Conservation (phyloP, 2,888 invertebrate genomes). For the Gnatocerus cornutus region DNA sequence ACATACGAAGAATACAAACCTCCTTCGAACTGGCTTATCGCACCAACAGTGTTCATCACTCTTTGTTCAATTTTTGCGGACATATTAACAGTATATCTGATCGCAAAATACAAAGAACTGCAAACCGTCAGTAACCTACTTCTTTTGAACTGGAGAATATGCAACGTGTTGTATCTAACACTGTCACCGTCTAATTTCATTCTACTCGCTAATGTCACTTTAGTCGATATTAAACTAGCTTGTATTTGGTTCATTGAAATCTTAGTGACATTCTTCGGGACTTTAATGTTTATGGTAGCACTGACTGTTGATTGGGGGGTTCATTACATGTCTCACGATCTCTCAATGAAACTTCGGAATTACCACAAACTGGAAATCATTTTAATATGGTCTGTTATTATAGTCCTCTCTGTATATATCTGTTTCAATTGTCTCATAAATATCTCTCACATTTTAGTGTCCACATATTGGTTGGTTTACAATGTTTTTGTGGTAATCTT, state of each 20-base stretch:
- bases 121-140: neutral
- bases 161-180: neutral
- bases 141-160: slow-evolving; percentile 8
- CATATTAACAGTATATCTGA: slow-evolving; percentile 3
- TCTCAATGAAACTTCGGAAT: neutral
- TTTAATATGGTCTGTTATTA: neutral
- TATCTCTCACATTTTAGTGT: neutral
- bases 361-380: neutral
- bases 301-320: slow-evolving; percentile 6
- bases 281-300: neutral
- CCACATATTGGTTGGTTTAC: neutral
- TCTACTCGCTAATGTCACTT: neutral
- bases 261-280: neutral
- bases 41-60: slow-evolving; percentile 4
- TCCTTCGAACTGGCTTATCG: neutral
- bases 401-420: slow-evolving; percentile 1
- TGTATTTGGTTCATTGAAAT: slow-evolving; percentile 18
- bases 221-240: neutral
- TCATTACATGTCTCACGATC: neutral
- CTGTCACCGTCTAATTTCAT: slow-evolving; percentile 10
- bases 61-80: neutral
- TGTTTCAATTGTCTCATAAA: neutral
- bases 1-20: neutral
- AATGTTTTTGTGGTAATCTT: neutral
- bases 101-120: slow-evolving; percentile 9